These are phyloP conservation scores for Zaprionus gabonicus DNA, from an alignment of 1,140 invertebrate genomes.

Conservation along the genomic window DNA sequence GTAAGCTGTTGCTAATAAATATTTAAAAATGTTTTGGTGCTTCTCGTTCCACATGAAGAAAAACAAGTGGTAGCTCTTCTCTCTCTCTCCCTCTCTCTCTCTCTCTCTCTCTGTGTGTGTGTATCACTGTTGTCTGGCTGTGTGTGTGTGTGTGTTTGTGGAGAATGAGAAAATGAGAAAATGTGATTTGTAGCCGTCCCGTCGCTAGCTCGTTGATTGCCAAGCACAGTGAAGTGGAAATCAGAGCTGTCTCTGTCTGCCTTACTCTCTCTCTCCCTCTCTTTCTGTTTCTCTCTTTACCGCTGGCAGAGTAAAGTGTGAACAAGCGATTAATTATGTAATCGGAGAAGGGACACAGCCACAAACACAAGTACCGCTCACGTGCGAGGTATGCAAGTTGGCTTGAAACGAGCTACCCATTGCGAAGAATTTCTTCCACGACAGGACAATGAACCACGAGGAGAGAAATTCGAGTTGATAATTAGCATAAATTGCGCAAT, in stretches of 20 bases:
- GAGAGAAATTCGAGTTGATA: neutral
- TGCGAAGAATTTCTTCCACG: neutral
- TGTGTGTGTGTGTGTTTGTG: conserved; percentile 15
- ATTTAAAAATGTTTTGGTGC: conserved; percentile 73
- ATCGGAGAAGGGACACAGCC: conserved; percentile 28
- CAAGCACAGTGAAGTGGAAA: conserved; percentile 11
- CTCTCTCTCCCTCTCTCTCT: neutral
- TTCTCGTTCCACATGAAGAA: conserved; percentile 25
- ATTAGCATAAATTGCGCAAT: conserved; percentile 14
- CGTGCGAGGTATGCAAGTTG: neutral
- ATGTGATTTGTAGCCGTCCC: conserved; percentile 58
- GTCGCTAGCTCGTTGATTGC: conserved; percentile 11
- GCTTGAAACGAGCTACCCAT: neutral
- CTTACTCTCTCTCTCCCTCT: neutral
- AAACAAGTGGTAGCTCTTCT: conserved; percentile 7
- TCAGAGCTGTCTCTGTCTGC: conserved; percentile 2
- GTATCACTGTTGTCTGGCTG: neutral
- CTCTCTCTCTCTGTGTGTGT: neutral
- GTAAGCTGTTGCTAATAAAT: conserved; percentile 81
- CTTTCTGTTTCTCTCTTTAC: neutral
- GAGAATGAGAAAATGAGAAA: conserved; percentile 58
- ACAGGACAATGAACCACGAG: neutral
- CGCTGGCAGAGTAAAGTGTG: conserved; percentile 15
- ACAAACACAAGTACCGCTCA: neutral
- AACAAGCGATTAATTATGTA: conserved; percentile 66